Percentiles rank a stretch among this genome's conserved stretches.
Evolutionary conservation across 2,888 invertebrate genomes (phyloP).

Genomic region (Pterobdella sp.): DNA sequence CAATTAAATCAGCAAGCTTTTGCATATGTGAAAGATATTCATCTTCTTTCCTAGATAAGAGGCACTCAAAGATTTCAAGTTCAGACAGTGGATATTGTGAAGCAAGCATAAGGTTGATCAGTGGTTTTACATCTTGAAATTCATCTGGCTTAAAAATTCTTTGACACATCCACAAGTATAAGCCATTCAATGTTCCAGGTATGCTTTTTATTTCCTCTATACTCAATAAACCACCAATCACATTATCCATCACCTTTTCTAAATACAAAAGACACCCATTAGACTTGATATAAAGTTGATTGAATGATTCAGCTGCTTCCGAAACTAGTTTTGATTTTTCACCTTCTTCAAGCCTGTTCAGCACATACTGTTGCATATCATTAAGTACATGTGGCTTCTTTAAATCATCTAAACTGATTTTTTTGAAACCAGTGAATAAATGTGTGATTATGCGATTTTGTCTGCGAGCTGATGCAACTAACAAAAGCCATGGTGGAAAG

Average conservation of each 20-base stretch:
- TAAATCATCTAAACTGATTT: conserved; percentile 80
- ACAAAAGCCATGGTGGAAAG: conserved; percentile 82
- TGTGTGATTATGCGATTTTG: conserved; percentile 69
- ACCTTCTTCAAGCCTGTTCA: conserved; percentile 74
- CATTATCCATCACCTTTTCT: conserved; percentile 64
- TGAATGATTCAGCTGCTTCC: conserved; percentile 86
- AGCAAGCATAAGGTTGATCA: conserved; percentile 78
- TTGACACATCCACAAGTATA: conserved; percentile 89
- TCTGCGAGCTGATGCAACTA: conserved; percentile 73
- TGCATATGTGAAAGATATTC: conserved; percentile 44
- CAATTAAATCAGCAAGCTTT: conserved; percentile 54
- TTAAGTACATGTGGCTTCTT: conserved; percentile 72
- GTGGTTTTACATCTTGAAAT: conserved; percentile 65
- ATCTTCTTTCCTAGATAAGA: conserved; percentile 64
- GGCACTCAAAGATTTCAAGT: conserved; percentile 69
- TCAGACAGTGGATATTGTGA: conserved; percentile 71
- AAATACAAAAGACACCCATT: conserved; percentile 62
- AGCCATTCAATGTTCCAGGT: conserved; percentile 85
- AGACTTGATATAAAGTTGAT: conserved; percentile 88
- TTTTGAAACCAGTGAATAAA: conserved; percentile 70
- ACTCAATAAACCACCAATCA: conserved; percentile 84
- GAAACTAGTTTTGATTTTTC: conserved; percentile 75
- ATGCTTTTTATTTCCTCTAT: conserved; percentile 80
- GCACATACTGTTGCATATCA: conserved; percentile 88
- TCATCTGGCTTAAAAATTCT: conserved; percentile 76